phyloP scores from a whole-genome alignment of 2,797 vertebrate genomes.

The Peromyscus melanophrys region DNA sequence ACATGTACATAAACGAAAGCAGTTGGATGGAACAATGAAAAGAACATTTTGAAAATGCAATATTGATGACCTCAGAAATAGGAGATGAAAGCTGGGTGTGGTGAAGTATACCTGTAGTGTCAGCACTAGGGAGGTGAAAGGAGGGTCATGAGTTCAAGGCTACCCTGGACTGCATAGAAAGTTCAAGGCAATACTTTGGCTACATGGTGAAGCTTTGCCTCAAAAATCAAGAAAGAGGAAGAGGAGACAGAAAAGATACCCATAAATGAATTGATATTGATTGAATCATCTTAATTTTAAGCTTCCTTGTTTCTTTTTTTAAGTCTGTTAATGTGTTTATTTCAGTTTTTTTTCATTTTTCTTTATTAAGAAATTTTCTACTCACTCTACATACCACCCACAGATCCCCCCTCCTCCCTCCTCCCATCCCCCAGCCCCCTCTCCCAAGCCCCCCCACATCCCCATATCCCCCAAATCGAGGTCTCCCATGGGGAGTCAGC shows the following conservation, averaged over 20 bases:
- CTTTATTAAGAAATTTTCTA: too few relatives aligned
- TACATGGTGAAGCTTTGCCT: background rate
- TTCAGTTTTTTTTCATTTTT: too few relatives aligned
- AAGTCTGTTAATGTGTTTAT: too few relatives aligned
- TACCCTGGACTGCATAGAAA: background rate
- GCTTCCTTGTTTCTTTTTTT: background rate
- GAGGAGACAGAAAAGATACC: background rate
- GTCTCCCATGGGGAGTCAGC: too few relatives aligned
- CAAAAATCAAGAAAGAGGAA: background rate
- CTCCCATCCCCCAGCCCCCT: too few relatives aligned
- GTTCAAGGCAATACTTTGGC: background rate
- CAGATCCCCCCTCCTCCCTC: too few relatives aligned
- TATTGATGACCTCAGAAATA: constrained; percentile 12
- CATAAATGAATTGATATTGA: background rate
- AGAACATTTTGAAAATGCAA: background rate
- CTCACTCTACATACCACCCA: too few relatives aligned
- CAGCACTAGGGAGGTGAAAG: background rate
- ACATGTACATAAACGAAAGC: background rate
- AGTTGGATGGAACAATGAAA: background rate
- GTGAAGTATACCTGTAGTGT: too few relatives aligned
- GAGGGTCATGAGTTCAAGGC: background rate
- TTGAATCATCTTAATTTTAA: background rate
- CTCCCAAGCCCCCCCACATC: too few relatives aligned
- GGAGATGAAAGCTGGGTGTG: background rate
- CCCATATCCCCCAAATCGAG: too few relatives aligned